A percentile compares a stretch with the other conserved stretches of the same genome.
Evolutionary conservation across 2,888 invertebrate genomes (phyloP).

Genomic region (Dichetophora obliterata): DNA sequence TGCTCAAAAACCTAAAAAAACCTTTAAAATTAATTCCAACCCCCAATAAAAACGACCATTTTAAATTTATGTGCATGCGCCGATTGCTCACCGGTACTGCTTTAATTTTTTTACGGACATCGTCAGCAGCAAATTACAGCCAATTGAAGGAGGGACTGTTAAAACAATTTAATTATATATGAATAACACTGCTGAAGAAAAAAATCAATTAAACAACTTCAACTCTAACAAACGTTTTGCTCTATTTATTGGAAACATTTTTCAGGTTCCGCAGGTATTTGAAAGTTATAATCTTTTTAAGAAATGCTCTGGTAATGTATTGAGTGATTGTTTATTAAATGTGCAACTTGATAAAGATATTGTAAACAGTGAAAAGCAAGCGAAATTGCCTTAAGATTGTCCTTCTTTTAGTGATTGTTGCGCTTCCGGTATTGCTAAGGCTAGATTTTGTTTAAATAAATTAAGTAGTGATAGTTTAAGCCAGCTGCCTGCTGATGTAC

Average conservation of each 20-base stretch:
- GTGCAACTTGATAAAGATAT: not conserved
- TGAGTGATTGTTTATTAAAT: not conserved
- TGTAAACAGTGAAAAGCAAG: not conserved
- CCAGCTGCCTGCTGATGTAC: too few species aligned
- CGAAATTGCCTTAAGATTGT: not conserved
- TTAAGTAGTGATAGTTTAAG: not conserved
- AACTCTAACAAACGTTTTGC: too few species aligned
- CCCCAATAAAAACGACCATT: not conserved
- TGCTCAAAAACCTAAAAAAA: too few species aligned
- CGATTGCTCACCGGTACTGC: slow-evolving; percentile 2
- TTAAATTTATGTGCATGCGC: not conserved
- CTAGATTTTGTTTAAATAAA: not conserved
- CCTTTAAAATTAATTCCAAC: too few species aligned
- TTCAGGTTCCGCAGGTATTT: not conserved
- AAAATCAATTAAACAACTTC: too few species aligned
- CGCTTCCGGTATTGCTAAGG: not conserved
- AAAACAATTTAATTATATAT: slow-evolving; percentile 18
- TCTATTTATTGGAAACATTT: slow-evolving; percentile 1
- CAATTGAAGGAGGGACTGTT: slow-evolving; percentile 8
- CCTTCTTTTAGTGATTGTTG: not conserved
- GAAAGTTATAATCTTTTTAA: not conserved
- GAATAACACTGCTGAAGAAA: too few species aligned
- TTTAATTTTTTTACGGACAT: not conserved
- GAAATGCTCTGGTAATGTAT: not conserved
- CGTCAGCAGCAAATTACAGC: slow-evolving; percentile 4